A percentile compares a stretch with the other conserved stretches of the same genome.
phyloP scores from a whole-genome alignment of 1,140 invertebrate species.

The Microplitis mediator region DNA sequence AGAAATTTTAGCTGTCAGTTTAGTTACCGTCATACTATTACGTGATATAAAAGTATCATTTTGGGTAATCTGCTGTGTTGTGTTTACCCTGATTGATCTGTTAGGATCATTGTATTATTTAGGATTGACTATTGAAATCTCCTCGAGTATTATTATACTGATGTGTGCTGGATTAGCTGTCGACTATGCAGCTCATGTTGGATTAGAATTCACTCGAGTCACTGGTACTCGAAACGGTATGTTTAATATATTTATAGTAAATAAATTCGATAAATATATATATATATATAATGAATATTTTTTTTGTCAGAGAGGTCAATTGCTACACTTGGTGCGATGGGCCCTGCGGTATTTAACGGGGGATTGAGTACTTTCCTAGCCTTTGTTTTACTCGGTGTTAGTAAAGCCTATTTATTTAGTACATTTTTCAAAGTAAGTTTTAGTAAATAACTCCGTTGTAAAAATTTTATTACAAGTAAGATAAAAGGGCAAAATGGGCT shows the following conservation, averaged over 20 bases:
- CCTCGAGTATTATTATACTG: conserved; percentile 64
- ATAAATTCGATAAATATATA: too few species aligned
- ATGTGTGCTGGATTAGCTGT: conserved; percentile 63
- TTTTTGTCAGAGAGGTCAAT: conserved; percentile 51
- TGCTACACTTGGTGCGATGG: conserved; percentile 56
- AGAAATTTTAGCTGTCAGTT: conserved; percentile 61
- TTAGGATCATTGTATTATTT: conserved; percentile 65
- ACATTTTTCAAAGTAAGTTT: conserved; percentile 62
- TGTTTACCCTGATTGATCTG: conserved; percentile 66
- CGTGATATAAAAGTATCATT: conserved; percentile 62
- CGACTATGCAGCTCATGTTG: conserved; percentile 68
- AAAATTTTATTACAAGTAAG: too few species aligned
- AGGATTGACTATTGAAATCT: conserved; percentile 66
- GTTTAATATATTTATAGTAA: too few species aligned
- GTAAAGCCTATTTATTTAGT: conserved; percentile 60
- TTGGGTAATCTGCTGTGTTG: conserved; percentile 62
- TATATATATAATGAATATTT: not conserved
- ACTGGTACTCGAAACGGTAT: conserved; percentile 58
- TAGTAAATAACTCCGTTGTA: not conserved
- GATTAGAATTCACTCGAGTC: conserved; percentile 62
- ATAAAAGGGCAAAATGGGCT: too few species aligned
- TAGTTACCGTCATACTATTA: conserved; percentile 64
- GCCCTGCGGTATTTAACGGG: conserved; percentile 63
- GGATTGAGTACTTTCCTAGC: conserved; percentile 64
- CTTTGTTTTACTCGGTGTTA: conserved; percentile 60